A percentile compares a stretch with the other conserved stretches of the same genome.
phyloP scores from a whole-genome alignment of 37 sponge, comb jelly and placozoan species.

The Aphrocallistes beatrix region DNA sequence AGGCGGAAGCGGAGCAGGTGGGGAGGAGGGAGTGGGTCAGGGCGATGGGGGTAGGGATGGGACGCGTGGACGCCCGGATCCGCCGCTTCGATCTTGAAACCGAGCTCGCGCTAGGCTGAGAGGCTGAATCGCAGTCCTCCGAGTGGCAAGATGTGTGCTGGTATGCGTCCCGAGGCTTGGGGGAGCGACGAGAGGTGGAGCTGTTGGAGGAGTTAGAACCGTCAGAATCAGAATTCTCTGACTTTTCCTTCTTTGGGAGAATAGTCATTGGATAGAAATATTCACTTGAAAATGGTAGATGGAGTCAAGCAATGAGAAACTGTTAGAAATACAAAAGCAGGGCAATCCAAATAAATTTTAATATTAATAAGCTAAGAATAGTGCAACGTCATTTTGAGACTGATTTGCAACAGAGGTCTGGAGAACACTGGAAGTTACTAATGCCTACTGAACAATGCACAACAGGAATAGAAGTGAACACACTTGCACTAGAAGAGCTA shows the following conservation, averaged over 20 bases:
- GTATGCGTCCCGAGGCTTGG: not conserved
- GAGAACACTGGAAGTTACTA: no score
- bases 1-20: not conserved
- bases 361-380: no score
- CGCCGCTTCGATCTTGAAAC: not conserved
- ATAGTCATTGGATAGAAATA: constrained; percentile 55
- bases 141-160: not conserved
- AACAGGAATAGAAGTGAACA: no score
- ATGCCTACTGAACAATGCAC: no score
- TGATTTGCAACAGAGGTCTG: no score
- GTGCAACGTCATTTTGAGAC: no score
- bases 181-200: not conserved
- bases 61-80: not conserved
- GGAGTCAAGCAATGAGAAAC: no score
- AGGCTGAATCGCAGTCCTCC: not conserved
- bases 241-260: constrained; percentile 62
- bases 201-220: constrained; percentile 2
- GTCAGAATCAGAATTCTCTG: constrained; percentile 49
- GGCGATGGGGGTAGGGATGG: not conserved
- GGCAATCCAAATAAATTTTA: no score
- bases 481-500: no score
- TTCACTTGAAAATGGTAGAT: no score
- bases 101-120: not conserved
- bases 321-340: no score
- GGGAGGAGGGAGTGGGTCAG: not conserved